Percentiles rank a stretch among this genome's conserved stretches.
These are phyloP conservation scores for Drosophila subobscura DNA, from an alignment of 1,140 invertebrate species.

Conservation along the genomic window DNA sequence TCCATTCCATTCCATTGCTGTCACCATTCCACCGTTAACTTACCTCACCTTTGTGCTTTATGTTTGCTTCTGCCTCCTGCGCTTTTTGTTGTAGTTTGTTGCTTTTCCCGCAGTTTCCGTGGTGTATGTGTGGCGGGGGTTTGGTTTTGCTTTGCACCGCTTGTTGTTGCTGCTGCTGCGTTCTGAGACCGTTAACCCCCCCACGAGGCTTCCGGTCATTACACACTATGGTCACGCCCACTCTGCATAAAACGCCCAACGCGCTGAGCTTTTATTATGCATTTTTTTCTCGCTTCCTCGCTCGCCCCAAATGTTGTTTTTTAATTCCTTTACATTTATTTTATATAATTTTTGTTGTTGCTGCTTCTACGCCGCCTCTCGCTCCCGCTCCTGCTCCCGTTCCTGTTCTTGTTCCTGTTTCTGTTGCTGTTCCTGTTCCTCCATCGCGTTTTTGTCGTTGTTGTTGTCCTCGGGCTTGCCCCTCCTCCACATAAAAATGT, in stretches of 20 bases:
- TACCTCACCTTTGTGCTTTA: conserved; percentile 62
- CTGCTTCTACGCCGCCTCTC: conserved; percentile 15
- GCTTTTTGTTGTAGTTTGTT: conserved; percentile 40
- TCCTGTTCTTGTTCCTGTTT: conserved; percentile 32
- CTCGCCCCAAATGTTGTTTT: conserved; percentile 26
- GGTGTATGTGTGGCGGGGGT: conserved; percentile 5
- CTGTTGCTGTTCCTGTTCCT: conserved; percentile 39
- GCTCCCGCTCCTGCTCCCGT: conserved; percentile 11
- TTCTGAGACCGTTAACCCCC: conserved; percentile 31
- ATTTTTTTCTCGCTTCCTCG: conserved; percentile 59
- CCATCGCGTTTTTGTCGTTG: conserved; percentile 4
- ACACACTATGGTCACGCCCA: conserved; percentile 55
- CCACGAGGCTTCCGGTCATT: conserved; percentile 65
- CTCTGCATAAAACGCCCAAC: conserved; percentile 38
- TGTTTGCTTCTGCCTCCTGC: conserved; percentile 47
- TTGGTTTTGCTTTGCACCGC: conserved; percentile 32
- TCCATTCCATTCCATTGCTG: conserved; percentile 4
- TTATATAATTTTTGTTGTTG: conserved; percentile 65
- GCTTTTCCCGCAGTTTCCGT: conserved; percentile 44
- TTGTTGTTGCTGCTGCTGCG: conserved; percentile 34
- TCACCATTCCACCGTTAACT: conserved; percentile 59
- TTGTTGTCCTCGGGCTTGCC: conserved; percentile 33
- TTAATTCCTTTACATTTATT: conserved; percentile 66
- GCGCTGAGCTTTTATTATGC: conserved; percentile 60
- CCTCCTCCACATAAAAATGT: conserved; percentile 11